Evolutionary conservation across 2,888 invertebrate species (phyloP).

Genomic region (Oxyteleia sp.): DNA sequence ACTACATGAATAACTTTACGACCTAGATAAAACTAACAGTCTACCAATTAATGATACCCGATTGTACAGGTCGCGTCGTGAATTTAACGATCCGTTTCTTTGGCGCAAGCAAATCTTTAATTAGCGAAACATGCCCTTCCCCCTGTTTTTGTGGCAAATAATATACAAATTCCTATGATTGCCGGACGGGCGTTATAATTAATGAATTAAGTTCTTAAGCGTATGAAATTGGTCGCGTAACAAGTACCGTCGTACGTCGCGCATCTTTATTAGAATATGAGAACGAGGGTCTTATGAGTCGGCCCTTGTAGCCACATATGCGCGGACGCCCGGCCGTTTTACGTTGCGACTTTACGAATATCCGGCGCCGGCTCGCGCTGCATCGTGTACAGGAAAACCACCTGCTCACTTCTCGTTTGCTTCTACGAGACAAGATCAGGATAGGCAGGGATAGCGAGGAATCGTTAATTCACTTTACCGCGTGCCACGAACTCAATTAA

Average conservation of each 20-base stretch:
- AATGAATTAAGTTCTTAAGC: constrained; percentile 56
- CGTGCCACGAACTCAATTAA: constrained; percentile 85
- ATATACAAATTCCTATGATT: constrained; percentile 39
- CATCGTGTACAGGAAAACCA: constrained; percentile 65
- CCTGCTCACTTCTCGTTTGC: constrained; percentile 72
- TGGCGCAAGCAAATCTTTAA: no score
- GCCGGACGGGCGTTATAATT: constrained; percentile 20
- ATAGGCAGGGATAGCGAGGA: constrained; percentile 74
- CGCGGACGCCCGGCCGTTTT: constrained; percentile 73
- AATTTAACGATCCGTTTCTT: no score
- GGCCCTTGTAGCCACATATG: constrained; percentile 67
- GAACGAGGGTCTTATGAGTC: constrained; percentile 69
- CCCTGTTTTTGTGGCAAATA: background rate
- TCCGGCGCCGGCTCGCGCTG: constrained; percentile 46
- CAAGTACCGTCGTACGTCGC: constrained; percentile 79
- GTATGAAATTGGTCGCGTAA: constrained; percentile 80
- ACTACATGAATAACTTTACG: no score
- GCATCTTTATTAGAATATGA: constrained; percentile 74
- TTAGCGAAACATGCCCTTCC: no score
- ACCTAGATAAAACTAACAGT: no score
- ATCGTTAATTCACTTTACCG: constrained; percentile 85
- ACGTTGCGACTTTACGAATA: constrained; percentile 60
- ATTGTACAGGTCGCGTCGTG: no score
- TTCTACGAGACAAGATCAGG: constrained; percentile 70
- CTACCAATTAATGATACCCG: no score